Evolutionary conservation across 2,888 invertebrate species (phyloP), one percentile per base, ranked within the genome.

Genomic region (Dicycla oo): DNA sequence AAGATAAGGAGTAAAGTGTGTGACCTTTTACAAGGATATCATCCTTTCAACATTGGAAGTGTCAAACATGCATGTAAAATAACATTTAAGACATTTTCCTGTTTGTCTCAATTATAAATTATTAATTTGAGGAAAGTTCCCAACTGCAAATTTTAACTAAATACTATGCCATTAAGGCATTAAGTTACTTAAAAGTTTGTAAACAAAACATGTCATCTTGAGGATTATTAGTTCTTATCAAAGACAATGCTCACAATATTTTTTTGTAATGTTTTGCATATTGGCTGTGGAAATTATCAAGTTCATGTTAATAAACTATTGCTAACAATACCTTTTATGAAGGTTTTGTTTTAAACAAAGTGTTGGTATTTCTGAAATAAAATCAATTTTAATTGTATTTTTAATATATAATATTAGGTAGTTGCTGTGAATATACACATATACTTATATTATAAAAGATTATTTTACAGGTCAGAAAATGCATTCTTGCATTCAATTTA

Each of bases 161-260:
- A 47, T 23, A 47, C 23, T 40, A 60, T 45, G 11, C n/a, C 20
- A 53, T 11, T 30, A 69, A 11, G 11, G 62, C 20, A n/a, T 11
- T 49, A n/a, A 20, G 18, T 8, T n/a, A 45, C 30, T n/a, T n/a
- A n/a, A 34, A 47, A 51, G 72, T 67, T 72, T 76, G 81, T 81
- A 81, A 81, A 80, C 77, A 81, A 81, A 76, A 57, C 66, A 70
- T 54, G 13, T 49, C 26, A 0, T 38, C 34, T 11, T 51, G 40
- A 65, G 69, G 53, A 80, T 80, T 68, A 74, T 38, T 73, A 23
- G 6, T 56, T 68, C 58, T 80, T 80, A 80, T 75, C 75, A 75
- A 47, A 51, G 38, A 45, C 56, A 75, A 62, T 51, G 5, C 38
- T 34, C 10, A 8, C 38, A 62, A n/a, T 26, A n/a, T 60, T 43